Percentiles rank a stretch among this genome's conserved stretches.
Conservation (phyloP, 2,797 vertebrate genomes). For the Ctenopoma multispine region DNA sequence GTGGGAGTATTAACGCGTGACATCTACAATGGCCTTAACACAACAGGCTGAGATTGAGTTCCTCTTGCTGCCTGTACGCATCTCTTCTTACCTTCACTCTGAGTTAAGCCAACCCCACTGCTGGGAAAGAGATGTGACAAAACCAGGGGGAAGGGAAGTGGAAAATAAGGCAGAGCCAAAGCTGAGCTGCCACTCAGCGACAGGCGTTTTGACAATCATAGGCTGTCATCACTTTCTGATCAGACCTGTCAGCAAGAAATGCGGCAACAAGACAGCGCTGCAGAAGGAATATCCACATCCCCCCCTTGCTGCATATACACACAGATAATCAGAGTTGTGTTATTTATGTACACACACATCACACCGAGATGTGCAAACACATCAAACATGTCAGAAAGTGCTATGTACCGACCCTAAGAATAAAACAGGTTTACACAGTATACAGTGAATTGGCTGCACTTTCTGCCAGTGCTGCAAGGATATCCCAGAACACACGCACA, state of each 20-base stretch:
- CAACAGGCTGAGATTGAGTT: conserved; percentile 81
- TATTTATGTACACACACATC: conserved; percentile 83
- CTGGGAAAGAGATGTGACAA: conserved; percentile 82
- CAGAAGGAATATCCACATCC: conserved; percentile 76
- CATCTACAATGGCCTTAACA: conserved; percentile 78
- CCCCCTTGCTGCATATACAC: conserved; percentile 39
- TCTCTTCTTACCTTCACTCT: conserved; percentile 81
- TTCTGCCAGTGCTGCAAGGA: conserved; percentile 46
- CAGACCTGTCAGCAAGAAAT: conserved; percentile 85
- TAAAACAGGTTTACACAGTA: conserved; percentile 62
- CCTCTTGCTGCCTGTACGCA: conserved; percentile 73
- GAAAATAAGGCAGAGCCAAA: conserved; percentile 80
- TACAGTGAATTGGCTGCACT: conserved; percentile 57
- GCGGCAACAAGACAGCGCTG: conserved; percentile 80
- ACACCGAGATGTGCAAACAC: conserved; percentile 77
- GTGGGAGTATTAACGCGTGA: conserved; percentile 76
- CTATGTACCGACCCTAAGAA: conserved; percentile 67
- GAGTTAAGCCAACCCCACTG: conserved; percentile 82
- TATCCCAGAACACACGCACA: conserved; percentile 22
- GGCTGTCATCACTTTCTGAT: conserved; percentile 88
- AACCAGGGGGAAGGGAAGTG: conserved; percentile 74
- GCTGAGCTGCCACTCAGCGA: conserved; percentile 84
- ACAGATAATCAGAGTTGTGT: conserved; percentile 79
- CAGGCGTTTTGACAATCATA: conserved; percentile 88
- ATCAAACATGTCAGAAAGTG: conserved; percentile 85